Conservation (phyloP, 1,140 invertebrate species). For the Spodoptera litura region DNA sequence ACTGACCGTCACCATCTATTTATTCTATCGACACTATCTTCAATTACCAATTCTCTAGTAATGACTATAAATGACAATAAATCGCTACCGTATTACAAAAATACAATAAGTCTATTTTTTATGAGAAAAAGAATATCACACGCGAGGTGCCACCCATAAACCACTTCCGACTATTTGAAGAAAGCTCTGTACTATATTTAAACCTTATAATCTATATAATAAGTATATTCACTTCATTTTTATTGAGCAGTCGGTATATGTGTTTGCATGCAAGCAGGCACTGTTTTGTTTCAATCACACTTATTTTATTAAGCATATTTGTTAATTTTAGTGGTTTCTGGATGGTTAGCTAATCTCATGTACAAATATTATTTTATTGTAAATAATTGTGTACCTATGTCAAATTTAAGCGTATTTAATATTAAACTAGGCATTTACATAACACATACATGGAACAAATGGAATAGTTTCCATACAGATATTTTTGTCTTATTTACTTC, state of each 20-base stretch:
- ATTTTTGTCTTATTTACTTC: no score
- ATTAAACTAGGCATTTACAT: constrained; percentile 21
- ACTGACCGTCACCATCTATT: neutral
- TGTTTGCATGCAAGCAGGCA: constrained; percentile 11
- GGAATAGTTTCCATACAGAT: neutral
- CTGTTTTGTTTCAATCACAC: neutral
- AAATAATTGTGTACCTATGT: constrained; percentile 6
- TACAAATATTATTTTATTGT: constrained; percentile 22
- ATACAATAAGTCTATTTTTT: constrained; percentile 37
- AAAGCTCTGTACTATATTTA: constrained; percentile 6
- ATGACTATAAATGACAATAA: constrained; percentile 3
- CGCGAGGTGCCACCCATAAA: constrained; percentile 10
- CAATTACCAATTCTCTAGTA: constrained; percentile 10
- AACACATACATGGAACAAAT: neutral
- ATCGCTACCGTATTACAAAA: constrained; percentile 40
- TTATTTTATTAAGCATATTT: constrained; percentile 7
- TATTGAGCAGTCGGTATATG: constrained; percentile 9
- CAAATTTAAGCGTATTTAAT: constrained; percentile 11
- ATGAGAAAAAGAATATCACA: constrained; percentile 26
- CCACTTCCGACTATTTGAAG: constrained; percentile 6
- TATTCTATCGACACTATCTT: constrained; percentile 14
- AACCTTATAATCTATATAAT: constrained; percentile 6
- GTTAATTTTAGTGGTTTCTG: constrained; percentile 13
- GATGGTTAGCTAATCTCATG: neutral
- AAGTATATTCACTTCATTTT: neutral